These are phyloP conservation scores for Odontamblyopus rebecca DNA, from an alignment of 2,797 vertebrate species.

Conservation along the genomic window DNA sequence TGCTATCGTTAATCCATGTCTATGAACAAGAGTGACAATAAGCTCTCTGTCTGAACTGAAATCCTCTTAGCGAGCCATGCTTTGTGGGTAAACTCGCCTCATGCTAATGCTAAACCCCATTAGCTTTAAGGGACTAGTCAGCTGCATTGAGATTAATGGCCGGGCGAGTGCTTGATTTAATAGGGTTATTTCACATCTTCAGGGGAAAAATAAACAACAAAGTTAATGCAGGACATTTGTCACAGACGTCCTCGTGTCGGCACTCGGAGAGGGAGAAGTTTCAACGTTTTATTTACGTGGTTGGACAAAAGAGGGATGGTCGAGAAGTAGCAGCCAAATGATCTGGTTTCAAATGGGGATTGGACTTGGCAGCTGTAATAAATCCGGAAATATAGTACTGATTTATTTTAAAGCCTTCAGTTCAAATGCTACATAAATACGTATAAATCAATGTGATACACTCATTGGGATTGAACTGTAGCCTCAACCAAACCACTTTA, in stretches of 20 bases:
- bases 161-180: conserved; percentile 83
- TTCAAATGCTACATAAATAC: too few species aligned
- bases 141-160: conserved; percentile 84
- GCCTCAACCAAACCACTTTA: too few species aligned
- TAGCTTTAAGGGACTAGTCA: conserved; percentile 83
- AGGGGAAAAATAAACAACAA: conserved; percentile 80
- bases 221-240: conserved; percentile 84
- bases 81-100: conserved; percentile 83
- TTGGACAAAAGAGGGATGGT: conserved; percentile 15
- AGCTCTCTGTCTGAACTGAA: conserved; percentile 80
- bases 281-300: conserved; percentile 50
- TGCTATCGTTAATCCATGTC: conserved; percentile 76
- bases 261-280: conserved; percentile 67
- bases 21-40: conserved; percentile 80
- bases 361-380: background rate
- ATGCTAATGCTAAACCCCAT: conserved; percentile 86
- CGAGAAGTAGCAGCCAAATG: conserved; percentile 13
- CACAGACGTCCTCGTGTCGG: conserved; percentile 73
- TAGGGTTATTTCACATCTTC: conserved; percentile 83
- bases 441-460: too few species aligned
- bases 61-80: conserved; percentile 79
- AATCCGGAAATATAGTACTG: background rate
- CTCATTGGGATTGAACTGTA: too few species aligned
- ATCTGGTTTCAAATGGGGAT: conserved; percentile 1
- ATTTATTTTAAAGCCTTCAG: background rate